Percentiles rank a stretch among this genome's conserved stretches.
Conservation (phyloP, 2,113 vertebrate genomes). For the Rattus norvegicus region GRCr8 NC_086026.1:93486001-93486500, state of each 20-base stretch:
- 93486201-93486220: conserved; percentile 3
- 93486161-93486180: conserved; percentile 68
- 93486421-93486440: not conserved
- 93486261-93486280: not conserved
- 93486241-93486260: not conserved
- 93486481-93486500: not conserved
- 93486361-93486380: not conserved
- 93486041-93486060: conserved; percentile 64
- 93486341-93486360: not conserved
- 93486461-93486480: not conserved
- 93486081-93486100: conserved; percentile 60
- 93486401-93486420: not conserved
- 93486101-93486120: conserved; percentile 11
- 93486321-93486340: not conserved
- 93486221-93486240: not conserved
- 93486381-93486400: not conserved
- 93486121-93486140: not conserved
- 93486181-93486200: conserved; percentile 65
- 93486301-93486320: not conserved
- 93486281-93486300: not conserved
- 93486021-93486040: conserved; percentile 78
- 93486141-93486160: not conserved
- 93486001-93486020: conserved; percentile 77
- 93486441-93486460: not conserved
- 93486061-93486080: conserved; percentile 73